Conservation (phyloP, 2,797 vertebrate genomes). For the Acrossocheilus wenchowensis region DNA sequence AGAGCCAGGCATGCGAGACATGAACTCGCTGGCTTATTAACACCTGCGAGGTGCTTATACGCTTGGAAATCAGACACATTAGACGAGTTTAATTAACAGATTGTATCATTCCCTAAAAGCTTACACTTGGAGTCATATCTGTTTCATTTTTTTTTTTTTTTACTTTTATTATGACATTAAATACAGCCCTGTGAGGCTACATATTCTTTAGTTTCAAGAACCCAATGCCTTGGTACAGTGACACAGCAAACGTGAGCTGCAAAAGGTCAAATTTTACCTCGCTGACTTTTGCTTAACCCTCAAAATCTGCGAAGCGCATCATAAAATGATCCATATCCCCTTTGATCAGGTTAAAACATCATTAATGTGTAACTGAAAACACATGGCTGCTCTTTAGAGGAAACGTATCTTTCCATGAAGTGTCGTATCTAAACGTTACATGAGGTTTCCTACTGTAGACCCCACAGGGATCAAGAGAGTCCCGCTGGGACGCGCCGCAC, state of each 20-base stretch:
- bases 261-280: conserved; percentile 31
- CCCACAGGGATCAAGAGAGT: conserved; percentile 63
- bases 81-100: conserved; percentile 4
- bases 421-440: conserved; percentile 57
- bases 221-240: background rate
- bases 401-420: conserved; percentile 49
- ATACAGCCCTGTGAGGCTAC: background rate
- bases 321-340: conserved; percentile 46
- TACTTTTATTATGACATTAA: background rate
- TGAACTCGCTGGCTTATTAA: conserved; percentile 47
- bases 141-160: background rate
- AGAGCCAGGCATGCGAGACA: conserved; percentile 25
- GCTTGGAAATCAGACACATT: conserved; percentile 50
- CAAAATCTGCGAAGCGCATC: conserved; percentile 23
- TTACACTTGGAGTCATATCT: background rate
- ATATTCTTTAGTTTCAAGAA: background rate
- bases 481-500: conserved; percentile 24
- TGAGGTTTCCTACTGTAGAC: conserved; percentile 57
- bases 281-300: conserved; percentile 35
- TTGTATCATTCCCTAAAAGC: background rate
- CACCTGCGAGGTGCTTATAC: conserved; percentile 53
- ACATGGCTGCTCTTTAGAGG: conserved; percentile 55
- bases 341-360: conserved; percentile 63
- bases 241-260: background rate
- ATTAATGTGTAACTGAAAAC: conserved; percentile 60